Base-by-base conservation (phyloP, 2,113 vertebrate species). In the Todiramphus saurophagus region DNA sequence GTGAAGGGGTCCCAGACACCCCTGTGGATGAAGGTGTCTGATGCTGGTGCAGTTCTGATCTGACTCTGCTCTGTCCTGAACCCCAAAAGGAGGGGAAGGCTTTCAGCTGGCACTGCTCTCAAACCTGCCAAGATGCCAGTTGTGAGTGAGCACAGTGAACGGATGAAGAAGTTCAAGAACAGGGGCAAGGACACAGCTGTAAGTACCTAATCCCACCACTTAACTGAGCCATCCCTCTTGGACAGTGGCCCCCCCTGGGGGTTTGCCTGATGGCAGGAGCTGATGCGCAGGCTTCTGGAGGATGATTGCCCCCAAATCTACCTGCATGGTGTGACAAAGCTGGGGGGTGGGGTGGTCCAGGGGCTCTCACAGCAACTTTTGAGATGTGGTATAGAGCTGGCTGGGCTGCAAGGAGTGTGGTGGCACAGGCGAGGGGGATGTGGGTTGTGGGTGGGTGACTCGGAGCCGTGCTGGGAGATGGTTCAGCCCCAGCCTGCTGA, bases 121-220 rank as follows among this genome's bases (percentile, higher is more conserved):
- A 44, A 13, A 21, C 33, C 48, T 66, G 79, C 68, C 55, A 96
- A 60, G 59, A 99, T 99, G 99, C 92, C 98, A 0, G 91, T 95
- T 23, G 87, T 51, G 51, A 97, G 96, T 2, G 72, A 96, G 59
- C 85, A 87, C 0, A 85, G 92, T 4, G 94, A 98, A 77, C 97
- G 98, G 27, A 46, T 98, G 97, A 97, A 59, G 30, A 98, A 98
- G 68, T 99, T 99, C 93, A 99, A 99, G 90, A 99, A 99, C 92
- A 98, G 98, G 79, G 99, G 99, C 77, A 99, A 99, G 96, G 98
- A 99, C 4, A 46, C 93, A 2, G 90, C 94, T 3, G 99, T 99
- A 95, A 98, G 99, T 97, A 96, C 41, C 5, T 11, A 43, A 30
- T 23, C 10, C 21, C 17, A 17, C 11, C 31, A 23, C n/a, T 19